Evolutionary conservation across 2,113 vertebrate genomes (phyloP).

Genomic region (Eonycteris spelaea): DNA sequence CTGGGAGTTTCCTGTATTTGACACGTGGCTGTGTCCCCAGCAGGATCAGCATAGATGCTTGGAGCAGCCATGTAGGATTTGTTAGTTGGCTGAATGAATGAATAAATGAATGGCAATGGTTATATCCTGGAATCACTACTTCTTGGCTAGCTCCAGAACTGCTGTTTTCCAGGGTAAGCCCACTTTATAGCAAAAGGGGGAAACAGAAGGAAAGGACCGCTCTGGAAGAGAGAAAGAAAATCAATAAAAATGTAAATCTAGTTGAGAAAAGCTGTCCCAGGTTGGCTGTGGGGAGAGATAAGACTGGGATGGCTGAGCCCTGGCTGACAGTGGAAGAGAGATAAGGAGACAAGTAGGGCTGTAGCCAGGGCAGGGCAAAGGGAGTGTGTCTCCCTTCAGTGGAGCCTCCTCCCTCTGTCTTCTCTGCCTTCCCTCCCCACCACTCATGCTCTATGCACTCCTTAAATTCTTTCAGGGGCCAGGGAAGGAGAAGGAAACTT

Average conservation of each 20-base stretch:
- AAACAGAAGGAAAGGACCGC: constrained; percentile 19
- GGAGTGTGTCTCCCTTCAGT: not conserved
- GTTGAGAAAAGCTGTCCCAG: constrained; percentile 61
- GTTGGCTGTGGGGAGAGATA: constrained; percentile 68
- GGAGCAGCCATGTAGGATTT: not conserved
- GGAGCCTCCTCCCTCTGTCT: not conserved
- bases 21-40: not conserved
- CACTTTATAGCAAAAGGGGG: constrained; percentile 43
- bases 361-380: not conserved
- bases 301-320: constrained; percentile 51
- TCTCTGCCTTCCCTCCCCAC: accelerated
- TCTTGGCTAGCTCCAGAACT: not conserved
- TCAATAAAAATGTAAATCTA: constrained; percentile 78
- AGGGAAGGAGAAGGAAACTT: not conserved
- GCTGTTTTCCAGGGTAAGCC: constrained; percentile 8
- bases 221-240: constrained; percentile 58
- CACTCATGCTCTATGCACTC: not conserved
- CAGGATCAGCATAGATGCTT: not conserved
- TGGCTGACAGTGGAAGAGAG: constrained; percentile 49
- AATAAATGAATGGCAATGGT: not conserved
- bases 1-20: not conserved
- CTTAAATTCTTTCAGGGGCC: not conserved
- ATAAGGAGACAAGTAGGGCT: constrained; percentile 20
- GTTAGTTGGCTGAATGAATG: not conserved
- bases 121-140: not conserved